Conservation (phyloP, 2,888 invertebrate species). For the Leptogaster cylindrica region DNA sequence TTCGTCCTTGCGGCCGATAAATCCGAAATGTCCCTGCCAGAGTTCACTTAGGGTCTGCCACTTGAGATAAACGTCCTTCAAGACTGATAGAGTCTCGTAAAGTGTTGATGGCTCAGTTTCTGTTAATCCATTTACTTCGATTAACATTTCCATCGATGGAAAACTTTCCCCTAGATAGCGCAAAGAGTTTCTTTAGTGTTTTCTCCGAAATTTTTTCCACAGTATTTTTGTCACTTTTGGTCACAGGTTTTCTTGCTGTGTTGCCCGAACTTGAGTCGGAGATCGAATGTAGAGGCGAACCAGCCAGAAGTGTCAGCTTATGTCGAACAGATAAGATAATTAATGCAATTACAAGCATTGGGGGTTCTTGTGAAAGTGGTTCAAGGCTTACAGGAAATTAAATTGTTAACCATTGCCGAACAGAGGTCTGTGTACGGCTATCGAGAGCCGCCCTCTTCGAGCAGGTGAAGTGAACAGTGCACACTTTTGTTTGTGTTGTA, state of each 20-base stretch:
- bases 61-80: slow-evolving; percentile 13
- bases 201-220: background rate
- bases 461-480: background rate
- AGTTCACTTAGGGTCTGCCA: background rate
- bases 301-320: background rate
- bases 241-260: background rate
- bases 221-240: background rate
- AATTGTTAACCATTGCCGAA: too few species aligned
- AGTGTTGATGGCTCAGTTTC: slow-evolving; percentile 1
- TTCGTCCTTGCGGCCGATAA: background rate
- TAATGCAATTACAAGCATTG: slow-evolving; percentile 22
- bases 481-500: background rate
- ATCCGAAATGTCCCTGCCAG: background rate
- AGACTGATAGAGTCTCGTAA: slow-evolving; percentile 19
- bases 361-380: slow-evolving; percentile 34
- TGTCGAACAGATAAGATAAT: slow-evolving; percentile 16
- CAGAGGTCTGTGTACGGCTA: background rate
- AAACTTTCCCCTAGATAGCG: background rate
- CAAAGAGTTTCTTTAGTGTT: background rate
- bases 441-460: background rate
- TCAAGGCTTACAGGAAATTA: slow-evolving; percentile 38
- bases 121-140: slow-evolving; percentile 30
- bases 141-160: slow-evolving; percentile 20
- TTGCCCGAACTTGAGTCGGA: background rate
- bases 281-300: background rate